Evolutionary conservation across 1,140 invertebrate species (phyloP).

Genomic region (Arctopsyche grandis): DNA sequence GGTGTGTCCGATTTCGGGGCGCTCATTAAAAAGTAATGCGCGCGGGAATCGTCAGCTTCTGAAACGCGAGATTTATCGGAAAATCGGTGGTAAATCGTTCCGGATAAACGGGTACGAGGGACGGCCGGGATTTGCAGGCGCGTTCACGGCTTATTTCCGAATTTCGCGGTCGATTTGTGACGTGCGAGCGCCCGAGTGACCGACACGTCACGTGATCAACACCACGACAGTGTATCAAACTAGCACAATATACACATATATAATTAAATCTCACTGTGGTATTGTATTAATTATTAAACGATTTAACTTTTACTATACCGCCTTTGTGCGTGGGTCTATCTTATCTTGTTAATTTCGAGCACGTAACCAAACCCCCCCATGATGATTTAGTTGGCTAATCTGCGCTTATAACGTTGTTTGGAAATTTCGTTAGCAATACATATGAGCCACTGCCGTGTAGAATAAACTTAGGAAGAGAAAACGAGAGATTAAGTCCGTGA

Average conservation of each 20-base stretch:
- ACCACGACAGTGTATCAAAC: not conserved
- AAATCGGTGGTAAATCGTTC: no score
- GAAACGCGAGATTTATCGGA: no score
- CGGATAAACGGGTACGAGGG: no score
- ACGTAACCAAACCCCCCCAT: not conserved
- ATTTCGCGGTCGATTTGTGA: constrained; percentile 46
- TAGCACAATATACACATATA: not conserved
- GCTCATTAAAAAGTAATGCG: no score
- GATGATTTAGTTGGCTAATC: constrained; percentile 22
- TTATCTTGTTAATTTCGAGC: constrained; percentile 13
- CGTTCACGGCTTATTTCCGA: constrained; percentile 31
- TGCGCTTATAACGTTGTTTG: constrained; percentile 28
- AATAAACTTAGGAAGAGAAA: not conserved
- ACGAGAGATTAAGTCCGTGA: constrained; percentile 9
- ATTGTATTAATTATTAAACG: no score
- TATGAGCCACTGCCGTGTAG: not conserved
- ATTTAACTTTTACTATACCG: not conserved
- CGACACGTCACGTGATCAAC: not conserved
- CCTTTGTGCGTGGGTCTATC: not conserved
- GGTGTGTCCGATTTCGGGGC: no score
- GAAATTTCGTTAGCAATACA: constrained; percentile 23
- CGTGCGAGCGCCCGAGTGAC: not conserved
- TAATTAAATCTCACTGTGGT: no score
- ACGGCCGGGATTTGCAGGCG: not conserved
- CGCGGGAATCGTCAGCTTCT: no score